Conservation (phyloP, 2,113 vertebrate species). For the Rhodinocichla rosea region DNA sequence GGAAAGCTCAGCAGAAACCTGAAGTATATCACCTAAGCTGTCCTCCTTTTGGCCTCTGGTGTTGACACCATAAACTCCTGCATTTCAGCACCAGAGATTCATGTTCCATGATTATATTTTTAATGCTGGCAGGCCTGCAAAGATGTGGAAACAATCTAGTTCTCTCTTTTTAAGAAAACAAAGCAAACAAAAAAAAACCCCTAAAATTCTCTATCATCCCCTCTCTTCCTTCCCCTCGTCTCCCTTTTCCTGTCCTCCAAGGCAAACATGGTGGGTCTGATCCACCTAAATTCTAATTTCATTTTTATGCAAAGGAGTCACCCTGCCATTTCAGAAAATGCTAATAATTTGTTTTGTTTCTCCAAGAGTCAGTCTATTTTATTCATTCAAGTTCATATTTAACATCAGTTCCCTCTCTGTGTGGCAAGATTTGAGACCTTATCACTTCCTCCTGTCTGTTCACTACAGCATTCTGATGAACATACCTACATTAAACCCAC, state of each 20-base stretch:
- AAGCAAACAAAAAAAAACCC: background rate
- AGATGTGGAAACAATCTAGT: background rate
- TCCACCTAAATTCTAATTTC: background rate
- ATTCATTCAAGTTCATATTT: background rate
- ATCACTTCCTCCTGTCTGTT: background rate
- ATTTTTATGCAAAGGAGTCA: background rate
- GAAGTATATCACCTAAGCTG: background rate
- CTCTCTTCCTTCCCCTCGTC: background rate
- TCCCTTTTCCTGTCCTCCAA: background rate
- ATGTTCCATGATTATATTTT: background rate
- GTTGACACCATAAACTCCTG: background rate
- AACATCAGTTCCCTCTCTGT: background rate
- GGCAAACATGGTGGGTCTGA: background rate
- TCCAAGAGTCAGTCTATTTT: background rate
- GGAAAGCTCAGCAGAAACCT: background rate
- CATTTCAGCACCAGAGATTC: background rate
- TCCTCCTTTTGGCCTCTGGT: background rate
- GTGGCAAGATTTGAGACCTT: background rate
- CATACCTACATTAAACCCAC: fast-evolving
- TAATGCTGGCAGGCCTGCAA: background rate
- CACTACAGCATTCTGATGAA: background rate
- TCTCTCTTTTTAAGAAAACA: background rate
- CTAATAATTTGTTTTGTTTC: background rate
- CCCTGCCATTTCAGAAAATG: background rate
- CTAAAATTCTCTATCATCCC: background rate